These are phyloP conservation scores for Coturnix japonica DNA, from an alignment of 2,113 vertebrate genomes.

Conservation along the genomic window DNA sequence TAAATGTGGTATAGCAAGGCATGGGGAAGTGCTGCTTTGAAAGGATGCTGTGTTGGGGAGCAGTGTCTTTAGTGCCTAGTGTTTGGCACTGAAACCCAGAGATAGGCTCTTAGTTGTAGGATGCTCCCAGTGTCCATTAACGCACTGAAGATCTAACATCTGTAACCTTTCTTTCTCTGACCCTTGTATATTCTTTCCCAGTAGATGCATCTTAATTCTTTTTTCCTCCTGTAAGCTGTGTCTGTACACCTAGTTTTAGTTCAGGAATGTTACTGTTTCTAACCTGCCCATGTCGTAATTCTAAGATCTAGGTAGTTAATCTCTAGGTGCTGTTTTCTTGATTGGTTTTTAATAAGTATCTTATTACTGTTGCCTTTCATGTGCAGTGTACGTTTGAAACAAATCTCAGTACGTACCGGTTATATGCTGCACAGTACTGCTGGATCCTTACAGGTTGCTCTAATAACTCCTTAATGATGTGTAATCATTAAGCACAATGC, in stretches of 20 bases:
- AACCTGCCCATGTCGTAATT: neutral
- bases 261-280: conserved; percentile 5
- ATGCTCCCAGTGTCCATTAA: neutral
- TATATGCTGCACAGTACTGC: neutral
- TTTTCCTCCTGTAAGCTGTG: neutral
- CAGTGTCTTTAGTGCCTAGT: neutral
- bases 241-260: neutral
- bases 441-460: neutral
- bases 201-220: neutral
- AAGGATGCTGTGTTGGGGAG: neutral
- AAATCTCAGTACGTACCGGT: neutral
- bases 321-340: neutral
- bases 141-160: neutral
- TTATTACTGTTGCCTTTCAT: neutral
- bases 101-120: conserved; percentile 5
- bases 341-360: neutral
- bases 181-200: neutral
- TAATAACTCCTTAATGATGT: neutral
- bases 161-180: neutral
- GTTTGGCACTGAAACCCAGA: neutral
- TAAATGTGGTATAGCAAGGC: neutral
- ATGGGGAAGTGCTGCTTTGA: neutral
- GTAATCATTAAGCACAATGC: neutral
- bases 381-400: neutral
- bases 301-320: neutral